Percentiles rank a stretch among this genome's conserved stretches.
These are phyloP conservation scores for Anoplophora glabripennis DNA, from an alignment of 1,140 invertebrate genomes.

Conservation along the genomic window DNA sequence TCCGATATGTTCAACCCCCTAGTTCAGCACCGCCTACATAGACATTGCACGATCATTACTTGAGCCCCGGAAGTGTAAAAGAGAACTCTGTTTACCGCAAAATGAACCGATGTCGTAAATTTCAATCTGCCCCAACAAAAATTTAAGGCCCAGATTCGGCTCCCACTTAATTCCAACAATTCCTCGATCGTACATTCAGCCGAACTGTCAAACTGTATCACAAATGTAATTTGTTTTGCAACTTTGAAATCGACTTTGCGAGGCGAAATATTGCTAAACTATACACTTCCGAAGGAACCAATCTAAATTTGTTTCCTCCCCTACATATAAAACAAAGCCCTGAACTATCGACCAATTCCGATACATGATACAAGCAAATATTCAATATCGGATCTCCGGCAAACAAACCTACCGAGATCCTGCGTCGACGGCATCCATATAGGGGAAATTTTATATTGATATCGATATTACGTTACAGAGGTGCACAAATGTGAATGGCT, in stretches of 20 bases:
- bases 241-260: constrained; percentile 34
- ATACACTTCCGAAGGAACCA: constrained; percentile 31
- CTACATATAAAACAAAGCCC: constrained; percentile 30
- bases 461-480: too few species aligned
- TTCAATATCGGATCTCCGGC: constrained; percentile 18
- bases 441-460: too few species aligned
- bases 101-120: too few species aligned
- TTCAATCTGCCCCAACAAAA: not conserved
- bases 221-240: constrained; percentile 37
- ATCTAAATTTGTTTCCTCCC: constrained; percentile 31
- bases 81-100: too few species aligned
- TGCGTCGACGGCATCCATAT: too few species aligned
- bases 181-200: constrained; percentile 12
- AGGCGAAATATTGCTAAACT: constrained; percentile 35
- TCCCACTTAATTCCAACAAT: not conserved
- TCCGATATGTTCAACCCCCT: too few species aligned
- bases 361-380: constrained; percentile 32
- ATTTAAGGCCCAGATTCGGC: constrained; percentile 4
- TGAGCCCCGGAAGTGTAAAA: too few species aligned
- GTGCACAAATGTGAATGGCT: too few species aligned
- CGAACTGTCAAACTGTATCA: constrained; percentile 38
- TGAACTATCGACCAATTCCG: constrained; percentile 23
- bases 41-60: too few species aligned
- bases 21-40: too few species aligned
- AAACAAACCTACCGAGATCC: too few species aligned